Conservation (phyloP, 2,797 vertebrate genomes). For the Mormyrops boulengeri region DNA sequence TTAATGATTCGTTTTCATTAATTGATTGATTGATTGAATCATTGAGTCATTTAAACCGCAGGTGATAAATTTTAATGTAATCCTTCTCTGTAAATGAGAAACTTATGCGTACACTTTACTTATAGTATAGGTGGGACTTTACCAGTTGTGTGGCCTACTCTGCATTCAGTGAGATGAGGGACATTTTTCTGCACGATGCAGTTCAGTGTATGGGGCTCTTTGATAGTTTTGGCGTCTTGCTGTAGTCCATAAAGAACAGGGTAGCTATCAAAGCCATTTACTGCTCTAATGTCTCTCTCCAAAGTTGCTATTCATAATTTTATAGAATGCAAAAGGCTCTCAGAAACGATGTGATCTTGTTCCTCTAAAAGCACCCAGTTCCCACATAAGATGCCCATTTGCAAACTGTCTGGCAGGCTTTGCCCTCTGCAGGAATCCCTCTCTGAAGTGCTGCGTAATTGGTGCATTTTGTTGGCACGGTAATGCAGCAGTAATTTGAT, state of each 20-base stretch:
- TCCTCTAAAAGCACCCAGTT: slow-evolving; percentile 21
- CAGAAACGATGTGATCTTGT: not conserved
- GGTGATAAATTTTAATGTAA: not conserved
- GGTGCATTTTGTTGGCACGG: slow-evolving; percentile 11
- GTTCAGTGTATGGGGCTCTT: not conserved
- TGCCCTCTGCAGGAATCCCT: slow-evolving; percentile 20
- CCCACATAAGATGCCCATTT: slow-evolving; percentile 3
- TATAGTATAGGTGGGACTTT: not conserved
- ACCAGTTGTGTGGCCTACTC: not conserved
- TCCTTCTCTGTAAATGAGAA: not conserved
- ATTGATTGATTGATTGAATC: not conserved
- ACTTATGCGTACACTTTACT: not conserved
- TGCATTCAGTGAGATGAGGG: not conserved
- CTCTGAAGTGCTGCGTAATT: slow-evolving; percentile 4
- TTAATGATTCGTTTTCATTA: not conserved
- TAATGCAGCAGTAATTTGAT: slow-evolving; percentile 39
- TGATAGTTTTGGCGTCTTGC: not conserved
- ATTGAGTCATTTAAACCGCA: not conserved
- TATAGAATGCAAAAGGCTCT: not conserved
- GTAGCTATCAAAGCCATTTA: not conserved
- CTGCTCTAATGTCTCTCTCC: not conserved
- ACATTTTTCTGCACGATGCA: not conserved
- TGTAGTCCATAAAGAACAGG: not conserved
- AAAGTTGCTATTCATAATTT: slow-evolving; percentile 4
- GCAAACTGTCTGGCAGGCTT: slow-evolving; percentile 8